Conservation (phyloP, 2,113 vertebrate species). For the Hepsetus odoe region DNA sequence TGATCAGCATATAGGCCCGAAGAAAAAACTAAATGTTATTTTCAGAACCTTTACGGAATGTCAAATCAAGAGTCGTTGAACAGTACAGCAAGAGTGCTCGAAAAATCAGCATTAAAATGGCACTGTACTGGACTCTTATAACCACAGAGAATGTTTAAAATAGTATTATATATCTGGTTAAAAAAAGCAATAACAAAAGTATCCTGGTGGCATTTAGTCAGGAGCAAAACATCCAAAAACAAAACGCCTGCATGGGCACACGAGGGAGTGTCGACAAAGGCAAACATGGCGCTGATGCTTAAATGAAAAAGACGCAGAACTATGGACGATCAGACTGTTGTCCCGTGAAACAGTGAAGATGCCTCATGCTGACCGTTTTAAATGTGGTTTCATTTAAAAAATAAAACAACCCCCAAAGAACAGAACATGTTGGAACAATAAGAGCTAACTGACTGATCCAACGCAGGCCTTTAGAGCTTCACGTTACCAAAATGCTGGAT, state of each 20-base stretch:
- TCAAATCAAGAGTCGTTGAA: neutral
- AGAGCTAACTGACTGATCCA: neutral
- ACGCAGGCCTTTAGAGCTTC: conserved; percentile 10
- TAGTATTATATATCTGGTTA: neutral
- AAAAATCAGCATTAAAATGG: neutral
- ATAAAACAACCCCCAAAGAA: neutral
- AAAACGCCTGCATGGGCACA: neutral
- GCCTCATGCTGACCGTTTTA: conserved; percentile 8
- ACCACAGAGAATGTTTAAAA: conserved; percentile 1
- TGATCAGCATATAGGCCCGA: neutral
- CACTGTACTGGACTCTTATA: neutral
- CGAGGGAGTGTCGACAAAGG: neutral
- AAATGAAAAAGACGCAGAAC: conserved; percentile 1
- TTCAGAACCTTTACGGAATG: neutral
- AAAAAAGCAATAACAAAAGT: neutral
- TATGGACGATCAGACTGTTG: neutral
- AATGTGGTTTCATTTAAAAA: conserved; percentile 1
- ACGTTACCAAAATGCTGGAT: conserved; percentile 19
- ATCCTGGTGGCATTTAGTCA: neutral
- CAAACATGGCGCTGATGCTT: neutral
- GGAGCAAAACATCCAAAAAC: neutral
- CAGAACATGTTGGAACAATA: neutral
- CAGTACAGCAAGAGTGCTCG: neutral
- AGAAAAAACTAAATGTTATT: conserved; percentile 9
- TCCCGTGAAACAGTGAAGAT: neutral